A percentile compares a stretch with the other conserved stretches of the same genome.
These are phyloP conservation scores for Monoplex corrugatus DNA, from an alignment of 2,888 invertebrate species.

Conservation along the genomic window DNA sequence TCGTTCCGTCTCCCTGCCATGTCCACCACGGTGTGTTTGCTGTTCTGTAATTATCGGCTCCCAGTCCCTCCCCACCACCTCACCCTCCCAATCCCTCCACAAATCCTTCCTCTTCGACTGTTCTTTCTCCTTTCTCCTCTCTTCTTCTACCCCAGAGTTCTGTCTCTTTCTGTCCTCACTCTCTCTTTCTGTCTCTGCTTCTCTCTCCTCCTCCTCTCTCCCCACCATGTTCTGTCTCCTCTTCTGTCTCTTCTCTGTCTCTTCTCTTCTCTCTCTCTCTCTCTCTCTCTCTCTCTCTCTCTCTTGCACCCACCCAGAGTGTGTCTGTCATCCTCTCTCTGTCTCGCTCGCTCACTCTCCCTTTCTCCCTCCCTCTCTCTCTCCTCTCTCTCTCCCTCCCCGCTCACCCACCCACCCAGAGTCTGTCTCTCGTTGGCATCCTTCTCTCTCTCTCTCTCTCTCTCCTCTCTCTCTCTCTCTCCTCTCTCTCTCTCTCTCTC, in stretches of 20 bases:
- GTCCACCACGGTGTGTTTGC: no score
- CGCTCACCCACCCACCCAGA: neutral
- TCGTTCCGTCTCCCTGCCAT: no score
- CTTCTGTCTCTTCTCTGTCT: neutral
- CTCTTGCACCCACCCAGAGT: neutral
- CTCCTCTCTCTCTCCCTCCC: neutral
- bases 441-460: constrained; percentile 12
- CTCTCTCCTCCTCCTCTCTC: neutral
- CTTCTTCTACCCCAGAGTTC: neutral
- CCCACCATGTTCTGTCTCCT: neutral
- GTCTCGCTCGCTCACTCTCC: neutral
- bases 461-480: constrained; percentile 17
- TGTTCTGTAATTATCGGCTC: no score
- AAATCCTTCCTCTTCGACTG: no score
- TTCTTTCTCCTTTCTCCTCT: neutral
- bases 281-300: neutral
- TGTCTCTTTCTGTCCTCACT: neutral
- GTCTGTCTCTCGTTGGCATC: no score
- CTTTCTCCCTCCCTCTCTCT: neutral
- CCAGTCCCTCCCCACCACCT: no score
- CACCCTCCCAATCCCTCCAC: no score
- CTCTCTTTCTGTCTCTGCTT: no score
- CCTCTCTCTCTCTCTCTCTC: constrained; percentile 17
- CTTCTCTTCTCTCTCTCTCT: neutral
- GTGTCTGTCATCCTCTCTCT: constrained; percentile 1